phyloP scores from a whole-genome alignment of 2,888 invertebrate genomes.

The Shargacucullia verbasci region DNA sequence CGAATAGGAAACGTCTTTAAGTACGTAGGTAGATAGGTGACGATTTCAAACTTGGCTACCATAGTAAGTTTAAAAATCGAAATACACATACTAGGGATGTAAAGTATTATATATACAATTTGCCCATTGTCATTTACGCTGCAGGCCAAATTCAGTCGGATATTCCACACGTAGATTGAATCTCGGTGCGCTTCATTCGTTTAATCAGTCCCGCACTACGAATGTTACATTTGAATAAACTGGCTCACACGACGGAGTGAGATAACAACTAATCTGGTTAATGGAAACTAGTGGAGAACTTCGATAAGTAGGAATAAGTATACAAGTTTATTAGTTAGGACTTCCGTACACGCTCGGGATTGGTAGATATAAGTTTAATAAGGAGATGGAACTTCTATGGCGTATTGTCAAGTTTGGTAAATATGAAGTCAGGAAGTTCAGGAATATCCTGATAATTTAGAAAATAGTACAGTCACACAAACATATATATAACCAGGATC shows the following conservation, averaged over 20 bases:
- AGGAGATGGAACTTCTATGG: conserved; percentile 26
- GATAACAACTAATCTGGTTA: conserved; percentile 17
- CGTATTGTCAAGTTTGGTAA: conserved; percentile 6
- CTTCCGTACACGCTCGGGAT: conserved; percentile 6
- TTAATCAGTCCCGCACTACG: conserved; percentile 19
- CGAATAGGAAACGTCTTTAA: too few species aligned
- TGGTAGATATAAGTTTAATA: conserved; percentile 15
- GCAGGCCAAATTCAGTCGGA: conserved; percentile 19
- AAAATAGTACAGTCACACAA: too few species aligned
- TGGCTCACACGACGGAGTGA: neutral
- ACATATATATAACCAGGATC: too few species aligned
- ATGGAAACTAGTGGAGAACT: conserved; percentile 7
- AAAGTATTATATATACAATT: too few species aligned
- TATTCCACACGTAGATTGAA: conserved; percentile 32
- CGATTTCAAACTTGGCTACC: too few species aligned
- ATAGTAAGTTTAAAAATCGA: too few species aligned
- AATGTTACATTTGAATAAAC: conserved; percentile 24
- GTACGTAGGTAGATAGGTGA: too few species aligned
- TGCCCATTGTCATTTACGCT: neutral
- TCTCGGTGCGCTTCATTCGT: conserved; percentile 28
- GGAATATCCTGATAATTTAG: too few species aligned
- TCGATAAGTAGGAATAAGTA: conserved; percentile 7
- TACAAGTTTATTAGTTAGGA: conserved; percentile 12
- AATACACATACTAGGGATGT: too few species aligned
- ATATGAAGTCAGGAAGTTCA: neutral